Conservation (phyloP, 2,113 vertebrate genomes). For the Corythoichthys haematopterus region DNA sequence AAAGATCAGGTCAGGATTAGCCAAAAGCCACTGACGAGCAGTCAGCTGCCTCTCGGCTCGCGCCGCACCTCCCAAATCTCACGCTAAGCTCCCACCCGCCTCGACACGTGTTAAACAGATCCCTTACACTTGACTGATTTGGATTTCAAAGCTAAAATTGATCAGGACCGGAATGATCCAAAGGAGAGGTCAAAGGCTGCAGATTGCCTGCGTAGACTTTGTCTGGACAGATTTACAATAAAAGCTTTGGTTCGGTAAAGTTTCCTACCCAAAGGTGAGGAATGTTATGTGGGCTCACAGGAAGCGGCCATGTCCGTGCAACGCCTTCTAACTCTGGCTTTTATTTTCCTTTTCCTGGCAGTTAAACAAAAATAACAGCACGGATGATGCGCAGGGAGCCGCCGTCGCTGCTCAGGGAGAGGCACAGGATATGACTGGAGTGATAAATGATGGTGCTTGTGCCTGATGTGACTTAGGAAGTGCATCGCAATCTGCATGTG, state of each 20-base stretch:
- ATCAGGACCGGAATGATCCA: slow-evolving; percentile 50
- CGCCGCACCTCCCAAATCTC: slow-evolving; percentile 48
- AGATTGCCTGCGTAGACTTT: slow-evolving; percentile 10
- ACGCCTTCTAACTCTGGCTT: slow-evolving; percentile 48
- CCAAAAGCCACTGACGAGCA: slow-evolving; percentile 74
- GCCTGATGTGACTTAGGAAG: slow-evolving; percentile 65
- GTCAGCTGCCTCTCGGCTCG: slow-evolving; percentile 48
- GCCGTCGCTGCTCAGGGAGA: slow-evolving; percentile 57
- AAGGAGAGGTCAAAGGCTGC: slow-evolving; percentile 23
- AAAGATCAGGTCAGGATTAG: slow-evolving; percentile 77
- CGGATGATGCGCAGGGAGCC: slow-evolving; percentile 58
- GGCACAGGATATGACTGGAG: slow-evolving; percentile 61
- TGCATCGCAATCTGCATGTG: slow-evolving; percentile 67
- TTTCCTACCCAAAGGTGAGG: slow-evolving; percentile 49
- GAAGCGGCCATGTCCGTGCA: slow-evolving; percentile 51
- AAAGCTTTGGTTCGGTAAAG: slow-evolving; percentile 27
- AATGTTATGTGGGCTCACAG: slow-evolving; percentile 48
- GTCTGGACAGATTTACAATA: slow-evolving; percentile 27
- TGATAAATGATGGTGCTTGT: slow-evolving; percentile 68
- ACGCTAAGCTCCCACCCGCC: slow-evolving; percentile 58
- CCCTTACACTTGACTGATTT: slow-evolving; percentile 54
- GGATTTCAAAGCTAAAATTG: slow-evolving; percentile 61
- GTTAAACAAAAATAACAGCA: slow-evolving; percentile 66
- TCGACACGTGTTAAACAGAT: slow-evolving; percentile 45
- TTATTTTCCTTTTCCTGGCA: slow-evolving; percentile 67